Evolutionary conservation across 2,888 invertebrate genomes (phyloP), one percentile per base, ranked within the genome.

Genomic region (Acrobasis consociella): DNA sequence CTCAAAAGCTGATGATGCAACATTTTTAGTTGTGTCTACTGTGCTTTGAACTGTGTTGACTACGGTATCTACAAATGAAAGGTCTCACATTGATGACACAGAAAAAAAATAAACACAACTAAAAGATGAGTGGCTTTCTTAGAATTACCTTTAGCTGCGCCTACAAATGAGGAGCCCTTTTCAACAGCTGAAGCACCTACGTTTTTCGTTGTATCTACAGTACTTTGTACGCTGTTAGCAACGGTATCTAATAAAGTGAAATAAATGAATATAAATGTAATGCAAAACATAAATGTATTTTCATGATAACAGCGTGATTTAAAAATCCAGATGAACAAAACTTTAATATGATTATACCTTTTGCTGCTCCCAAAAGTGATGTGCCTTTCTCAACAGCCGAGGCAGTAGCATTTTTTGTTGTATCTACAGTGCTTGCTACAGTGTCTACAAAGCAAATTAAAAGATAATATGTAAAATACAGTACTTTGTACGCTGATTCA

Each of bases 11-110:
- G 83, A 70, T 13, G 81, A 73, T 7, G 86, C 80, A 42, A 75
- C 74, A 70, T 75, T 81, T 70, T 82, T 85, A 16, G 83, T 81
- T 10, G 82, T 80, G 65, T 82, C 85, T 70, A 87, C 77, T 37
- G 82, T 80, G 39, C 73, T 66, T 58, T 76, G 69, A 17, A 74
- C 75, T 38, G 84, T 82, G 62, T 72, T 81, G 52, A 79, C 67
- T 66, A 85, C 77, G 2, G 82, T 78, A 66, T 85, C 86, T 86
- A 84, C 63, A 76, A 78, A 38, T 52, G 67, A 22, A 66, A 65
- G 8, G 5, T 11, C 42, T 11, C 31, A 55, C 10, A 50, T 9
- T 50, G 50, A 9, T n/a, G 52, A 37, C 31, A 46, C 3, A 3
- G n/a, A 46, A 46, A n/a, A 46, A 46, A 11, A 46, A 9, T 42